Evolutionary conservation across 1,140 invertebrate species (phyloP), one percentile per base, ranked within the genome.

Genomic region (Euwallacea fornicatus): DNA sequence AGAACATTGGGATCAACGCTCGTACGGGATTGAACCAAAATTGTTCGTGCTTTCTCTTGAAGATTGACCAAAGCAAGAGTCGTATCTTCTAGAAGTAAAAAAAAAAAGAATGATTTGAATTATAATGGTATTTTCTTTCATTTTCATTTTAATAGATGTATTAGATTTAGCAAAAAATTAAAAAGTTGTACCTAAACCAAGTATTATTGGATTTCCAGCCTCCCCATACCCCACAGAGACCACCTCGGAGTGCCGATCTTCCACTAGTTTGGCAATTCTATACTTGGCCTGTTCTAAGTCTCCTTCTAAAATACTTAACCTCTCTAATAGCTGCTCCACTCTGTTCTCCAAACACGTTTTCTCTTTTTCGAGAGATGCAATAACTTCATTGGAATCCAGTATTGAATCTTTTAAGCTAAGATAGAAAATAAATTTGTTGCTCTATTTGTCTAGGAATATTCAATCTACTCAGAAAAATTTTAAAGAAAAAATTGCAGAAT

Each of bases 221-320:
- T 86, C 84, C 4, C 86, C 86, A 72, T 84, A 90, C 69, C 88
- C 88, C 79, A 89, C 88, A 2, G 87, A 87, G 11, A 90, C 85
- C 21, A 89, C 82, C 78, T 90, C 88, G 41, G 86, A 86, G 59
- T 84, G 80, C 7, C 82, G 85, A 65, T 83, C 83, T 16, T 84
- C 81, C 67, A 86, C 81, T 7, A 88, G 79, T 63, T 86, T 84
- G 0, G 85, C 79, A 6, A 90, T 85, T 77, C 88, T 87, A 64
- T 85, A 79, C 75, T 87, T 85, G 2, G 88, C 83, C 0, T 83
- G 78, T 46, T 84, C 81, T 55, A 88, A 73, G 61, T 88, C 85
- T 3, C 79, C 76, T 2, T 85, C 84, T 2, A 88, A 78, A 7
- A 86, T 79, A 0, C 82, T 81, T 78, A 87, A 85, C 8, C 84